A percentile compares a stretch with the other conserved stretches of the same genome.
phyloP scores from a whole-genome alignment of 2,888 invertebrate genomes.

The Anoplius nigerrimus region DNA sequence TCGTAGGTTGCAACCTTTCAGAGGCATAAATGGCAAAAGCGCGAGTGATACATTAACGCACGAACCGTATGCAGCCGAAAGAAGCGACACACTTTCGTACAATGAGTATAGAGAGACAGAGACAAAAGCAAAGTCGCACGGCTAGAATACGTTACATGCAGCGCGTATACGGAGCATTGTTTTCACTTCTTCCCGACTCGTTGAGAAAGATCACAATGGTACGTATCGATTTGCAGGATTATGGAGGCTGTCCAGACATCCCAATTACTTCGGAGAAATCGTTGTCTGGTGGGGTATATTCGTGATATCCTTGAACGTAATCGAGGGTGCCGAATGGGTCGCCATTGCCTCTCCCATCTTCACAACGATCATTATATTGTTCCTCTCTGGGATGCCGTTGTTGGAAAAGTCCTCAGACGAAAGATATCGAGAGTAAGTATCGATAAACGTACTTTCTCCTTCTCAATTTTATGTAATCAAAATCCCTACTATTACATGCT shows the following conservation, averaged over 20 bases:
- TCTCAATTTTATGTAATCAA: too few species aligned
- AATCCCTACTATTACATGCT: too few species aligned
- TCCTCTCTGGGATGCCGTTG: constrained; percentile 93
- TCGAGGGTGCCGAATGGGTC: constrained; percentile 90
- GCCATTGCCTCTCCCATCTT: constrained; percentile 92
- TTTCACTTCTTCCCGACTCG: too few species aligned
- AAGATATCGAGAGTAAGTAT: constrained; percentile 87
- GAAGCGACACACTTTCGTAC: too few species aligned
- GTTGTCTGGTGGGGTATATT: constrained; percentile 96
- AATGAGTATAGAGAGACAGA: too few species aligned
- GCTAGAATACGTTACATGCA: too few species aligned
- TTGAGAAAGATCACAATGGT: not conserved
- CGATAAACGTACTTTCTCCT: too few species aligned
- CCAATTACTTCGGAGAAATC: constrained; percentile 96
- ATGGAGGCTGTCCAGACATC: constrained; percentile 93
- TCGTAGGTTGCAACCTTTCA: not conserved
- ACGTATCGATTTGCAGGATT: constrained; percentile 77
- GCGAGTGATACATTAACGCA: too few species aligned
- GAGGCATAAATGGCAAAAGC: not conserved
- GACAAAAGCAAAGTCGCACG: too few species aligned
- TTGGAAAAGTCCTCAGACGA: constrained; percentile 92
- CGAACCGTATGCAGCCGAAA: too few species aligned
- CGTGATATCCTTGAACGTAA: constrained; percentile 89
- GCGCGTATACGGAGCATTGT: too few species aligned
- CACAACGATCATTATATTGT: constrained; percentile 90